Evolutionary conservation across 1,140 invertebrate genomes (phyloP).

Genomic region (Drosophila sucinea): DNA sequence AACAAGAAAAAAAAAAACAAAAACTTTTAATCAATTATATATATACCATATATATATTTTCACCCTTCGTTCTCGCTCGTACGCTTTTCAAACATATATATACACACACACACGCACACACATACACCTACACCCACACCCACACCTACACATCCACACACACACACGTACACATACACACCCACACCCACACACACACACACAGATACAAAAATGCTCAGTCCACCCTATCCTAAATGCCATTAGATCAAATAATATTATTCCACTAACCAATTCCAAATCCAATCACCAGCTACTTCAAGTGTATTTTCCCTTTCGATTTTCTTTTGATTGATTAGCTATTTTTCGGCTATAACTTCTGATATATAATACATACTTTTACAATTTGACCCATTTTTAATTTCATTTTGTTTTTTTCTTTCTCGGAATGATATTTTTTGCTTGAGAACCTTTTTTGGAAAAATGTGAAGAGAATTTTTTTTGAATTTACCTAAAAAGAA

Average conservation of each 20-base stretch:
- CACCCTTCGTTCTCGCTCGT: conserved; percentile 27
- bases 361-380: background rate
- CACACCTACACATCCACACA: conserved; percentile 9
- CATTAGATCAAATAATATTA: conserved; percentile 4
- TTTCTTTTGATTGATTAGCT: conserved; percentile 4
- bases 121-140: conserved; percentile 7
- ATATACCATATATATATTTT: conserved; percentile 25
- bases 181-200: conserved; percentile 6
- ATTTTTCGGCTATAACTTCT: conserved; percentile 6
- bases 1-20: background rate
- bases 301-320: background rate
- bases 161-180: conserved; percentile 18
- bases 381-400: conserved; percentile 68
- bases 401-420: conserved; percentile 9
- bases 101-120: conserved; percentile 4
- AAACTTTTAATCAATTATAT: conserved; percentile 18
- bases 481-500: conserved; percentile 3
- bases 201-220: conserved; percentile 19
- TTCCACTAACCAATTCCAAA: conserved; percentile 4
- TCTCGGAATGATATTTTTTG: conserved; percentile 83
- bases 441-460: conserved; percentile 72
- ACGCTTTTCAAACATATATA: conserved; percentile 17
- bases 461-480: conserved; percentile 36
- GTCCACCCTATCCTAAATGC: conserved; percentile 9
- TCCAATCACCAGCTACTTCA: conserved; percentile 10